Base-by-base conservation (phyloP, 2,113 vertebrate genomes). In the Perca schrenkii region DNA sequence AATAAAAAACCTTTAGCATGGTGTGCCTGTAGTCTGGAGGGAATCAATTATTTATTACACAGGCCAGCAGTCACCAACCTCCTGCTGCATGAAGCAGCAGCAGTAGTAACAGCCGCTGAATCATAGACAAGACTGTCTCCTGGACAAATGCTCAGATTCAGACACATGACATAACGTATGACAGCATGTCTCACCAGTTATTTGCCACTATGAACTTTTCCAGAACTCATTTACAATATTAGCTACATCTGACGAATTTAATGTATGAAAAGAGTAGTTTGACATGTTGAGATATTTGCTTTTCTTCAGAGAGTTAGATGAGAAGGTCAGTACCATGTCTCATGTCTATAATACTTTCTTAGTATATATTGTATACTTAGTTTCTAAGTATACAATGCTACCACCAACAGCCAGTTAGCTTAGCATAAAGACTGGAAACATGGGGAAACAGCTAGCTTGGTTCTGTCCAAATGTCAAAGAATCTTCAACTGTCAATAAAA, bases 41-140 rank as follows among this genome's bases (percentile, higher is more conserved):
- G 80, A 85, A 94, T 95, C 80, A 92, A 94, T 95, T 94, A 94
- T 95, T 93, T 75, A 92, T 90, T 54, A 80, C 61, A 74, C 74
- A 63, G 74, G 54, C 61, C 67, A 52, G 79, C 75, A 85, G 87
- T 74, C 54, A 25, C 78, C 82, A 56, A 87, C 73, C 79, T 83
- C 83, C 87, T 72, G 75, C 75, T 54, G 78, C 31, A 10, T 54
- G 12, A 36, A 77, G 79, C 87, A 74, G 77, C 36, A 77, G 31
- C 12, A 25, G 8, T 22, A 13, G 63, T 3, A 61, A 52, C 65
- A 77, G 74, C 54, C 64, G 66, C 16, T 50, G 52, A 71, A 49
- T 86, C 75, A 86, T 8, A 82, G 43, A 58, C 8, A 13, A 25
- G 7, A n/a, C n/a, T 31, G 36, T 80, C 62, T 67, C 16, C 46